Conservation (phyloP, 92 coral and sea anemone species). For the Epizoanthus illoricatus region DNA sequence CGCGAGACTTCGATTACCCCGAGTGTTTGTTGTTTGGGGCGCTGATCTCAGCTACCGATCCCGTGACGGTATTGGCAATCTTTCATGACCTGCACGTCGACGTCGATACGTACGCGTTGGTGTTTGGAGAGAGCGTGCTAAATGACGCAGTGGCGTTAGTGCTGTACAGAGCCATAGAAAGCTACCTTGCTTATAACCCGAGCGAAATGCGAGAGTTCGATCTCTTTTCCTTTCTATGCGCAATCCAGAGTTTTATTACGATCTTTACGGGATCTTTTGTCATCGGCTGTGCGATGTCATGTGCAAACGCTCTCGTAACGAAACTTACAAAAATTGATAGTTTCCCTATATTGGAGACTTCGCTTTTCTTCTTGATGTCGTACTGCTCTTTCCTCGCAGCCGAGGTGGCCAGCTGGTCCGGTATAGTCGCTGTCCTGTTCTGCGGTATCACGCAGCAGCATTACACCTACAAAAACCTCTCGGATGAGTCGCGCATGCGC, state of each 20-base stretch:
- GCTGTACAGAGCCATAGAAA: slow-evolving; percentile 92
- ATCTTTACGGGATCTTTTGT: slow-evolving; percentile 89
- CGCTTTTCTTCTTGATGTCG: slow-evolving; percentile 90
- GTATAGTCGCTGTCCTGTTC: slow-evolving; percentile 92
- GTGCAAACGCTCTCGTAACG: slow-evolving; percentile 87
- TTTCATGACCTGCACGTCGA: slow-evolving; percentile 95
- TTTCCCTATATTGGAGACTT: slow-evolving; percentile 91
- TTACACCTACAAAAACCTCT: slow-evolving; percentile 93
- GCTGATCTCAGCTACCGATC: slow-evolving; percentile 94
- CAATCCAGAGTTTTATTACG: slow-evolving; percentile 82
- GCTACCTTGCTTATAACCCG: slow-evolving; percentile 95
- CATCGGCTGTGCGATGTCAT: slow-evolving; percentile 94
- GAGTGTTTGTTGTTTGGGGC: slow-evolving; percentile 96
- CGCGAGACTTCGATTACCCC: slow-evolving; percentile 85
- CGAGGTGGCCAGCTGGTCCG: slow-evolving; percentile 97
- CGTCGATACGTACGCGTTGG: slow-evolving; percentile 93
- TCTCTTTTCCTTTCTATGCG: slow-evolving; percentile 75
- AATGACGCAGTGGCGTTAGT: slow-evolving; percentile 97
- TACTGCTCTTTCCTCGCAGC: slow-evolving; percentile 93
- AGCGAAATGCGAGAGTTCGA: slow-evolving; percentile 92
- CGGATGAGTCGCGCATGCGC: slow-evolving; percentile 88
- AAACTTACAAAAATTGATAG: slow-evolving; percentile 96
- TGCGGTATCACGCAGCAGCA: slow-evolving; percentile 98
- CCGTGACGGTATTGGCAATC: slow-evolving; percentile 90
- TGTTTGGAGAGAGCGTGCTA: slow-evolving; percentile 94